These are phyloP conservation scores for Tupiocoris notatus DNA, from an alignment of 2,888 invertebrate genomes.

Conservation along the genomic window DNA sequence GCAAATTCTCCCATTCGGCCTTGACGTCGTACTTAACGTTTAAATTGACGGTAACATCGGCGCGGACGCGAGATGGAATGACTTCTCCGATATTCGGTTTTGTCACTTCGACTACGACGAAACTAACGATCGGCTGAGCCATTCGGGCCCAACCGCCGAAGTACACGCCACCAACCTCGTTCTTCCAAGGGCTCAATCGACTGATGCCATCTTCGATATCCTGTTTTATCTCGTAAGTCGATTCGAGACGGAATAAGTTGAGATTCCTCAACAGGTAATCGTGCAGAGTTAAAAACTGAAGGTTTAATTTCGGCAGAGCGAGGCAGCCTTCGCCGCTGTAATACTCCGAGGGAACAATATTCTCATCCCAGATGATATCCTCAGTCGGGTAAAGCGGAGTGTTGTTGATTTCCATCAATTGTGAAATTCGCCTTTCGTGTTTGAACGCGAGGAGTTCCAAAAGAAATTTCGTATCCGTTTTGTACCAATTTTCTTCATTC, in stretches of 20 bases:
- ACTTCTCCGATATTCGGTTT: slow-evolving; percentile 91
- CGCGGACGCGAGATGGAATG: slow-evolving; percentile 90
- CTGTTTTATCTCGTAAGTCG: slow-evolving; percentile 95
- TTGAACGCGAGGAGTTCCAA: slow-evolving; percentile 76
- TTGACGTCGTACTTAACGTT: slow-evolving; percentile 89
- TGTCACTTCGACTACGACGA: slow-evolving; percentile 92
- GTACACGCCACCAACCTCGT: slow-evolving; percentile 80
- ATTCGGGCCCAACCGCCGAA: slow-evolving; percentile 99
- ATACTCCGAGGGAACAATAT: slow-evolving; percentile 95
- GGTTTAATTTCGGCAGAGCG: slow-evolving; percentile 93
- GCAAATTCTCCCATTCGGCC: slow-evolving; percentile 91
- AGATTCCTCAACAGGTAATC: slow-evolving; percentile 97
- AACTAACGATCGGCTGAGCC: slow-evolving; percentile 91
- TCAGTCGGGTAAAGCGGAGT: slow-evolving; percentile 99
- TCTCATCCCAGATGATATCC: slow-evolving; percentile 98
- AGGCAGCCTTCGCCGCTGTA: slow-evolving; percentile 94
- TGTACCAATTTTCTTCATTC: slow-evolving; percentile 69
- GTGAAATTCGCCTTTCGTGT: slow-evolving; percentile 86
- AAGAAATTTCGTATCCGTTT: slow-evolving; percentile 76
- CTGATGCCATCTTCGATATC: slow-evolving; percentile 97
- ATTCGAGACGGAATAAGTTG: slow-evolving; percentile 94
- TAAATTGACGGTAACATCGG: slow-evolving; percentile 90
- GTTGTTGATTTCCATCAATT: slow-evolving; percentile 90
- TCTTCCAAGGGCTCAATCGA: slow-evolving; percentile 89
- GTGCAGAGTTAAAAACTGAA: slow-evolving; percentile 96